Base-by-base conservation (phyloP, 2,113 vertebrate genomes). In the Xerus inauris region DNA sequence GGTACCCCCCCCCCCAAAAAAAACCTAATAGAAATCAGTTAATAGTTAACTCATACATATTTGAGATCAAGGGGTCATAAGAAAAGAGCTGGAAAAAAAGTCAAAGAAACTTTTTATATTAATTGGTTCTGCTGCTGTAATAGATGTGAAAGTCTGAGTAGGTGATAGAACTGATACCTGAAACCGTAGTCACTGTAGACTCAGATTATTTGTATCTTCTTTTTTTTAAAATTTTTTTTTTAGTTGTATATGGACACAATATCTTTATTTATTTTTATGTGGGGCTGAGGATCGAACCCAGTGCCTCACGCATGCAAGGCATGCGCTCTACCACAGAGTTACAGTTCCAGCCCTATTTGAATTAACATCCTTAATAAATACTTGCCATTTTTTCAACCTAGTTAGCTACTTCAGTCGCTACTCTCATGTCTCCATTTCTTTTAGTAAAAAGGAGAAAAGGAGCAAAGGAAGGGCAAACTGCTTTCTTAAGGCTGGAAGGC, bases 341-440 rank as follows among this genome's bases (percentile, higher is more conserved):
- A n/a, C n/a, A n/a, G n/a, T n/a, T n/a, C n/a, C n/a, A n/a, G n/a
- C n/a, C n/a, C n/a, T n/a, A n/a, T n/a, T n/a, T n/a, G 32, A 24
- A 51, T 45, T 81, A 45, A 45, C 24, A 57, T 79, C 73, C 69
- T 95, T 96, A 93, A 71, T 75, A 90, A 95, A 35, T 72, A 81
- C n/a, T 26, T 82, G 87, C 45, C 32, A 19, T 57, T 87, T 94
- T 83, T 42, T 89, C 30, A 47, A 85, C 65, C 64, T 59, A n/a
- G 42, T 17, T 83, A 77, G 28, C 22, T 80, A 13, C 35, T 89
- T 89, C 26, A 90, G 14, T 69, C 32, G 95, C 45, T 8, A 10
- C 32, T 95, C 4, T 96, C 38, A 77, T 90, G 24, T 89, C 35
- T 86, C 26, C 45, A 73, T 79, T 77, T 38, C 75, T 93, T 0